Conservation (phyloP, 2,113 vertebrate species). For the Typhlomys cinereus region DNA sequence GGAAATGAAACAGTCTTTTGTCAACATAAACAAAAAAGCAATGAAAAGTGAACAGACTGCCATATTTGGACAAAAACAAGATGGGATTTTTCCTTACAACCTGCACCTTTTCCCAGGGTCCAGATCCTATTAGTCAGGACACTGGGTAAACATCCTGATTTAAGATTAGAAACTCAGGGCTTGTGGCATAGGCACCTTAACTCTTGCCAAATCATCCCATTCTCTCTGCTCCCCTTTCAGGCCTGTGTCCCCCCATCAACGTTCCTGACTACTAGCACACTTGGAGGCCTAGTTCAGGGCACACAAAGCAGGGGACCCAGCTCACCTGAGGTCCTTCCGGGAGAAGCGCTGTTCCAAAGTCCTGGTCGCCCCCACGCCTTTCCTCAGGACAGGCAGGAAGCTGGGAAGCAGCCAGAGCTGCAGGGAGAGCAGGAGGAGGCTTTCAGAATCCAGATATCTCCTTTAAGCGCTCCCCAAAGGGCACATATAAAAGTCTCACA, state of each 20-base stretch:
- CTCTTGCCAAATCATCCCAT: neutral
- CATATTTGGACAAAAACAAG: neutral
- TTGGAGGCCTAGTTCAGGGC: neutral
- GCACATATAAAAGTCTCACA: neutral
- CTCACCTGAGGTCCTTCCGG: constrained; percentile 67
- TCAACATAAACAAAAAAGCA: neutral
- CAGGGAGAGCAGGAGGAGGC: constrained; percentile 1
- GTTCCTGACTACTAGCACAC: neutral
- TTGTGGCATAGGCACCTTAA: rapidly evolving
- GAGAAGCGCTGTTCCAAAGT: constrained; percentile 5
- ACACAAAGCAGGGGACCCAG: neutral
- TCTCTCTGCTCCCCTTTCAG: neutral
- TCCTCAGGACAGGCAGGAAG: neutral
- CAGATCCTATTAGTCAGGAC: neutral
- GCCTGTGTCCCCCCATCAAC: neutral
- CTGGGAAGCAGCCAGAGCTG: constrained; percentile 42
- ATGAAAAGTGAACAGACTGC: neutral
- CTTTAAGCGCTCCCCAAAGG: neutral
- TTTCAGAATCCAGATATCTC: neutral
- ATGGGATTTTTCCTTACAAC: neutral
- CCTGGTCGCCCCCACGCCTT: constrained; percentile 47
- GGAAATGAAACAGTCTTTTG: neutral
- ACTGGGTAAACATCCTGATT: neutral
- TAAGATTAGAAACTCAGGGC: neutral
- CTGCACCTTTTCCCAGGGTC: neutral